A percentile compares a stretch with the other conserved stretches of the same genome.
phyloP scores from a whole-genome alignment of 1,140 invertebrate species.

The Trinorchestia longiramus region DNA sequence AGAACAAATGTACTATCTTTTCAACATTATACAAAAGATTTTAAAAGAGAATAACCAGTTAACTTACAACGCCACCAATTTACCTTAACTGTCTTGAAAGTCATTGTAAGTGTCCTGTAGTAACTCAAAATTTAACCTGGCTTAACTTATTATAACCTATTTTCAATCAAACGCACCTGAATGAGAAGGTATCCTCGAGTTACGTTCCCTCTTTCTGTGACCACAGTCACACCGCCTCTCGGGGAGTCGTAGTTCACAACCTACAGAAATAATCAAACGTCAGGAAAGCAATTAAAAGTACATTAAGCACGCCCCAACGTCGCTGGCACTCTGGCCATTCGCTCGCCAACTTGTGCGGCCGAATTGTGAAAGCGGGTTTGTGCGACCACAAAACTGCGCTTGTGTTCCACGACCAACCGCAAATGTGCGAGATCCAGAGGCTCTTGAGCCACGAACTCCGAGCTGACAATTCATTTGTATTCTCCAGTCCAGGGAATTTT shows the following conservation, averaged over 20 bases:
- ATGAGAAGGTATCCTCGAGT: conserved; percentile 86
- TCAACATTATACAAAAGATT: too few relatives aligned
- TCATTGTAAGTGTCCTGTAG: background rate
- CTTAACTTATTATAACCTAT: background rate
- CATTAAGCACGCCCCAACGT: background rate
- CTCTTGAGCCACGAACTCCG: background rate
- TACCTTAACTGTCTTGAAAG: too few relatives aligned
- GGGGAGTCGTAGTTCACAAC: conserved; percentile 61
- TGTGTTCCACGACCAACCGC: background rate
- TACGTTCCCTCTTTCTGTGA: conserved; percentile 63
- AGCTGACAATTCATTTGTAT: conserved; percentile 14
- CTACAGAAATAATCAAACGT: conserved; percentile 44
- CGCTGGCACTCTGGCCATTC: background rate
- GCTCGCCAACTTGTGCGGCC: background rate
- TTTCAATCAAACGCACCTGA: conserved; percentile 72
- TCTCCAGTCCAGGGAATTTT: background rate
- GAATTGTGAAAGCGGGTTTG: background rate
- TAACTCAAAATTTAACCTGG: background rate
- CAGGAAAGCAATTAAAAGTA: conserved; percentile 21
- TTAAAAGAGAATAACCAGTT: too few relatives aligned
- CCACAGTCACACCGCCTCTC: conserved; percentile 61
- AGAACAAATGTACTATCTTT: too few relatives aligned
- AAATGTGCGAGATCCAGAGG: conserved; percentile 8
- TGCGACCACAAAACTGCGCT: background rate
- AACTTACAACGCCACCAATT: too few relatives aligned